Percentiles rank a stretch among this genome's conserved stretches.
Conservation (phyloP, 2,113 vertebrate genomes). For the Tautogolabrus adspersus region DNA sequence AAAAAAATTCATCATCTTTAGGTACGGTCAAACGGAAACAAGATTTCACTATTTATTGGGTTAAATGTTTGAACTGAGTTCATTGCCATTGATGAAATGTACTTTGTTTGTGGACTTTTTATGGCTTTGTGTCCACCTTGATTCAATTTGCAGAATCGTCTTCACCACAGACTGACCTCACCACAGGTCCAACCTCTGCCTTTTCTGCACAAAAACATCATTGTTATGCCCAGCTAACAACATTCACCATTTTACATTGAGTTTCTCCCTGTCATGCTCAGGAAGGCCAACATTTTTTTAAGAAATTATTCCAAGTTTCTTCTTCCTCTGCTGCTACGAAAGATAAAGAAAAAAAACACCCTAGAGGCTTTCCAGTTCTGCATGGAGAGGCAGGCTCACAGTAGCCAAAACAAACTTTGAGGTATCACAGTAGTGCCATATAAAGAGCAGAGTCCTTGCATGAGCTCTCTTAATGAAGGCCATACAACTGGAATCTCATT, state of each 20-base stretch:
- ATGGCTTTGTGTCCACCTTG: background rate
- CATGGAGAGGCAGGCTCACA: constrained; percentile 18
- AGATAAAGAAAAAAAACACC: constrained; percentile 14
- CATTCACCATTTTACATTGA: constrained; percentile 20
- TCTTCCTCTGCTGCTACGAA: constrained; percentile 26
- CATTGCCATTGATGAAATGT: background rate
- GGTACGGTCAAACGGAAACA: background rate
- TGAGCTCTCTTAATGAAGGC: constrained; percentile 27
- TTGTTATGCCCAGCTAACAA: constrained; percentile 21
- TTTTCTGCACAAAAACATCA: background rate
- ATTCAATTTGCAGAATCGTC: constrained; percentile 31
- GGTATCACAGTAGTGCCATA: constrained; percentile 29
- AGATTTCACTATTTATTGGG: background rate
- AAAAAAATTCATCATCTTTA: constrained; percentile 5
- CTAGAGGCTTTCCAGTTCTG: constrained; percentile 46
- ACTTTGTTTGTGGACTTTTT: constrained; percentile 1
- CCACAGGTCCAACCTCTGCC: background rate
- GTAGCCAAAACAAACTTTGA: constrained; percentile 53
- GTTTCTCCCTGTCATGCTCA: constrained; percentile 23
- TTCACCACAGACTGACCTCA: constrained; percentile 14
- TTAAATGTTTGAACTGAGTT: background rate
- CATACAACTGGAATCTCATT: constrained; percentile 2
- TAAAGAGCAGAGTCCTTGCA: background rate
- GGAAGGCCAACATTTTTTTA: constrained; percentile 36
- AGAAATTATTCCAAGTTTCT: constrained; percentile 35